Evolutionary conservation across 2,888 invertebrate species (phyloP).

Genomic region (Drosophila pseudotalamancana): DNA sequence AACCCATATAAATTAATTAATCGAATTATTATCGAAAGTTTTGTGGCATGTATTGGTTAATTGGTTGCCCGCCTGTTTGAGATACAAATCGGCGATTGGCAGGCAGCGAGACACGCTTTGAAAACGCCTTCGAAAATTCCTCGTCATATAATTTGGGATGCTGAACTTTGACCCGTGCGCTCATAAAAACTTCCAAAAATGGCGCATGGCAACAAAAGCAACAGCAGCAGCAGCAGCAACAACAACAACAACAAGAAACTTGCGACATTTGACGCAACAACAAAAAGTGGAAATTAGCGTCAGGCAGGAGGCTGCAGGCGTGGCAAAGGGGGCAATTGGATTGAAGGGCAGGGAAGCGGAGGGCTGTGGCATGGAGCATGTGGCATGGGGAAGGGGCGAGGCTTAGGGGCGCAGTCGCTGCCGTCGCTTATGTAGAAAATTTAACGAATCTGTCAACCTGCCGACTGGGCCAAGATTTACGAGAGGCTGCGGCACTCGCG

Average conservation of each 20-base stretch:
- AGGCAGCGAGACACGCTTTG: slow-evolving; percentile 33
- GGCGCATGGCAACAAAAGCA: slow-evolving; percentile 29
- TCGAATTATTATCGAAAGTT: slow-evolving; percentile 12
- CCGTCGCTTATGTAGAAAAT: slow-evolving; percentile 59
- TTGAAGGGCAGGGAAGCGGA: too few species aligned
- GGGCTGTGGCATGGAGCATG: background rate
- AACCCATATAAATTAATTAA: slow-evolving; percentile 1
- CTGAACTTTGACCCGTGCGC: slow-evolving; percentile 72
- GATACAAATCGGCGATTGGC: slow-evolving; percentile 36
- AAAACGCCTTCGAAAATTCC: slow-evolving; percentile 37
- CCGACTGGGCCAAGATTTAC: slow-evolving; percentile 79
- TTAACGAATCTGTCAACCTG: slow-evolving; percentile 82
- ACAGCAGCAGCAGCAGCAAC: slow-evolving; percentile 23
- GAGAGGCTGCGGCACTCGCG: slow-evolving; percentile 56
- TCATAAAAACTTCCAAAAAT: slow-evolving; percentile 77
- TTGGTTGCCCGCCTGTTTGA: slow-evolving; percentile 45
- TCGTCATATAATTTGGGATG: slow-evolving; percentile 60
- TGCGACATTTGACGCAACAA: slow-evolving; percentile 74
- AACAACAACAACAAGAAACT: slow-evolving; percentile 26
- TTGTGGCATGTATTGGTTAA: slow-evolving; percentile 33
- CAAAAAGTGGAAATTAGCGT: slow-evolving; percentile 58
- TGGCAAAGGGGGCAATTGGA: background rate
- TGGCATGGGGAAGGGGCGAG: background rate
- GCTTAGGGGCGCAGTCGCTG: slow-evolving; percentile 20
- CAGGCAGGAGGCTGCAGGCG: background rate